Percentiles rank a stretch among this genome's conserved stretches.
phyloP scores from a whole-genome alignment of 2,113 vertebrate species.

The Notarius quadriscutis region DNA sequence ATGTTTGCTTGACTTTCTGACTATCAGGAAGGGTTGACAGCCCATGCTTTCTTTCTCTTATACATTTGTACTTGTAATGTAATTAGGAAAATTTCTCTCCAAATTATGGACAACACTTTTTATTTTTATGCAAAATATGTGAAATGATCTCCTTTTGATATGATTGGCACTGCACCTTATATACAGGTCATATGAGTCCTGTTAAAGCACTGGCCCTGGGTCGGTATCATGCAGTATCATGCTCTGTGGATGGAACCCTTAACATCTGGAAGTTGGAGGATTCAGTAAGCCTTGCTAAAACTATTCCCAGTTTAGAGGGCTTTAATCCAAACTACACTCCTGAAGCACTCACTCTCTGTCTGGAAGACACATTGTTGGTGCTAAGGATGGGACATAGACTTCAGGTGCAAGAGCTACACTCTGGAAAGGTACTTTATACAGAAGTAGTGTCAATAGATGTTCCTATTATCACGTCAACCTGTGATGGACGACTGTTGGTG shows the following conservation, averaged over 20 bases:
- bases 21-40: neutral
- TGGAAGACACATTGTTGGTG: conserved; percentile 67
- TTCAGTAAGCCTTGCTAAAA: conserved; percentile 52
- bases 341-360: conserved; percentile 60
- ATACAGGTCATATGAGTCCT: conserved; percentile 65
- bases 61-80: neutral
- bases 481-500: conserved; percentile 65
- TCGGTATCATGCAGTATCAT: conserved; percentile 55
- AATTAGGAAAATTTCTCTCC: neutral
- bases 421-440: conserved; percentile 61
- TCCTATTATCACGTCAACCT: conserved; percentile 62
- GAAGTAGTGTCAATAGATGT: conserved; percentile 57
- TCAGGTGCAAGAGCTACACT: conserved; percentile 67
- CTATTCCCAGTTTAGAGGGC: conserved; percentile 53
- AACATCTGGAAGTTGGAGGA: conserved; percentile 68
- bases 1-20: neutral
- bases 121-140: neutral
- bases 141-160: neutral
- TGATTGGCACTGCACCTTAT: neutral
- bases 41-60: neutral
- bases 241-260: conserved; percentile 65
- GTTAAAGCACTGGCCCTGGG: conserved; percentile 66
- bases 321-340: conserved; percentile 42
- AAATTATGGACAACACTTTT: neutral
- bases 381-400: conserved; percentile 62